Conservation (phyloP, 2,113 vertebrate species). For the Pygathrix nemaeus region DNA sequence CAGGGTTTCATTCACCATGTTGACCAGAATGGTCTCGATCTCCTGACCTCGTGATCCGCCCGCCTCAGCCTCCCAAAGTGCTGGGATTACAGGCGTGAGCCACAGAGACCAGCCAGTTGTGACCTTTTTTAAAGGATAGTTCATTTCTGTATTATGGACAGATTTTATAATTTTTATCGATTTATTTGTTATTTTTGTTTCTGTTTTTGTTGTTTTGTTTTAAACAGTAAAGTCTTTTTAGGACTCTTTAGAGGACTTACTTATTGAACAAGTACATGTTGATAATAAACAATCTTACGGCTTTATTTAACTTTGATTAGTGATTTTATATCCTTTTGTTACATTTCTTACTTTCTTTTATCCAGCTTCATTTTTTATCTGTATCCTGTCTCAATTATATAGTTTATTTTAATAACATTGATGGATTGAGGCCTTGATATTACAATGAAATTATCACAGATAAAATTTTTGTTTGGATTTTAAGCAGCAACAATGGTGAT, state of each 20-base stretch:
- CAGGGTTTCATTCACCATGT: too few relatives aligned
- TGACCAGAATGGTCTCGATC: too few relatives aligned
- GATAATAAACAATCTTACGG: background rate
- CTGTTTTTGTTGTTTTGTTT: background rate
- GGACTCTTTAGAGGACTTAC: background rate
- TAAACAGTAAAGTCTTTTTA: rapidly evolving
- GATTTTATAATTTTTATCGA: background rate
- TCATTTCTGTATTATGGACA: background rate
- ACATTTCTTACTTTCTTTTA: background rate
- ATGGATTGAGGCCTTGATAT: background rate
- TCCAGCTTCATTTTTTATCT: background rate
- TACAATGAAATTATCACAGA: background rate
- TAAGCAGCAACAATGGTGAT: background rate
- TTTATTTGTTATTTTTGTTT: background rate
- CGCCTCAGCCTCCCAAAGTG: too few relatives aligned
- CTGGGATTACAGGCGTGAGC: too few relatives aligned
- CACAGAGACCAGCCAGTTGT: background rate
- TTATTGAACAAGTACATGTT: background rate
- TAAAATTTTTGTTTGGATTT: background rate
- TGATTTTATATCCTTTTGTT: background rate
- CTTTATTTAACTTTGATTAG: background rate
- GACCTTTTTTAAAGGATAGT: background rate
- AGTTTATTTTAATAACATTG: background rate
- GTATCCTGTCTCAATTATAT: background rate
- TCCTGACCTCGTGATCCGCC: too few relatives aligned